Base-by-base conservation (phyloP, 2,113 vertebrate species). In the Rhombomys opimus region DNA sequence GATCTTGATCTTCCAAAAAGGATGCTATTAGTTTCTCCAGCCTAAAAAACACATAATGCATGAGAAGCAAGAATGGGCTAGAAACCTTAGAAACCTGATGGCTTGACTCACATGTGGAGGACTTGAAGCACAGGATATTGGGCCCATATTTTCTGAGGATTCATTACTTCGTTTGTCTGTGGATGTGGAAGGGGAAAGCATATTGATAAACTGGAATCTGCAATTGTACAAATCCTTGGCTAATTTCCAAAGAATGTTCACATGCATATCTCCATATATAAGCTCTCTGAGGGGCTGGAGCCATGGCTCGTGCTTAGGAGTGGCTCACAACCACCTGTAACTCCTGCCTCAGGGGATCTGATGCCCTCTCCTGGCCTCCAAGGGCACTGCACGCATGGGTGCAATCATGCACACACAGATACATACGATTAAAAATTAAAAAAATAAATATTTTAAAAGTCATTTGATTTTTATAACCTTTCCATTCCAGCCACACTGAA, bases 1-100 rank as follows among this genome's bases (percentile, higher is more conserved):
- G 99, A 97, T 99, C 99, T 35, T 97, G 95, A 93, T 99, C 99
- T 94, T 99, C 96, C 6, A 99, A 93, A 98, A 99, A 99, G 12
- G 78, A 88, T 93, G 98, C 97, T 76, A 99, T 95, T 81, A 98
- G 97, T 87, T 99, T 98, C 89, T 99, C 98, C 97, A 99, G 97
- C 95, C 99, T 99, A 87, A 97, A 94, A 94, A 97, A 98, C 63
- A 98, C n/a, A 98, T 54, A 98, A 88, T 89, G 30, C 72, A 85
- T 52, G 57, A 97, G 87, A 97, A 96, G 35, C n/a, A 91, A 85
- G 25, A 41, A 22, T 75, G 38, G 94, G 23, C 73, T 87, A 23
- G 52, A 77, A 87, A 84, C 78, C 70, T 72, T 1, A 94, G 67
- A 88, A 38, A 57, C 89, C 50, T 70, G 77, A 67, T 41, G 27